phyloP scores from a whole-genome alignment of 2,888 invertebrate species.

The Drosophila seclusa region DNA sequence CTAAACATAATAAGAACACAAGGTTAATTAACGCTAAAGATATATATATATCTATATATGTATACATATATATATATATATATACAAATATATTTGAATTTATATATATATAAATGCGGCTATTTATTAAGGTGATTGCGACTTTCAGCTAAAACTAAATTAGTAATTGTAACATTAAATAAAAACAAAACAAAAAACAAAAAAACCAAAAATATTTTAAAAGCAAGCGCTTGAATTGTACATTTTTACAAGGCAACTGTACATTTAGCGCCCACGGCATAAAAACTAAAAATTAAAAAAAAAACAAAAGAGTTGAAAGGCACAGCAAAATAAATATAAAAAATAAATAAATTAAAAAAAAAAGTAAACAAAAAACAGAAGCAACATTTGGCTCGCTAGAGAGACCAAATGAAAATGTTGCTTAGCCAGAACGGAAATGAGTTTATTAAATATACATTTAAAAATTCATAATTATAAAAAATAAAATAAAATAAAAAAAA shows the following conservation, averaged over 20 bases:
- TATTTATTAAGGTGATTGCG: conserved; percentile 74
- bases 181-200: conserved; percentile 38
- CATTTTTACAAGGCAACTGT: conserved; percentile 79
- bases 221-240: conserved; percentile 79
- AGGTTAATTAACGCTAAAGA: conserved; percentile 71
- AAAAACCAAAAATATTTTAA: conserved; percentile 65
- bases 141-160: conserved; percentile 75
- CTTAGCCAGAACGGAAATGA: conserved; percentile 80
- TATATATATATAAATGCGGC: conserved; percentile 46
- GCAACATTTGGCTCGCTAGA: conserved; percentile 58
- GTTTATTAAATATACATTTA: conserved; percentile 81
- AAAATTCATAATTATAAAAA: conserved; percentile 62
- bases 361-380: conserved; percentile 42
- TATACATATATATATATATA: conserved; percentile 26
- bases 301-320: conserved; percentile 60
- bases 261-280: conserved; percentile 76
- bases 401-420: conserved; percentile 56
- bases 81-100: conserved; percentile 2
- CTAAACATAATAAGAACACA: conserved; percentile 65
- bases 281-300: conserved; percentile 50
- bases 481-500: conserved; percentile 48
- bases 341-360: conserved; percentile 40
- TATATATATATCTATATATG: conserved; percentile 25
- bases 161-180: conserved; percentile 65
- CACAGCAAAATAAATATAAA: conserved; percentile 59